Conservation (phyloP, 2,888 invertebrate genomes). For the Eilema caniola region DNA sequence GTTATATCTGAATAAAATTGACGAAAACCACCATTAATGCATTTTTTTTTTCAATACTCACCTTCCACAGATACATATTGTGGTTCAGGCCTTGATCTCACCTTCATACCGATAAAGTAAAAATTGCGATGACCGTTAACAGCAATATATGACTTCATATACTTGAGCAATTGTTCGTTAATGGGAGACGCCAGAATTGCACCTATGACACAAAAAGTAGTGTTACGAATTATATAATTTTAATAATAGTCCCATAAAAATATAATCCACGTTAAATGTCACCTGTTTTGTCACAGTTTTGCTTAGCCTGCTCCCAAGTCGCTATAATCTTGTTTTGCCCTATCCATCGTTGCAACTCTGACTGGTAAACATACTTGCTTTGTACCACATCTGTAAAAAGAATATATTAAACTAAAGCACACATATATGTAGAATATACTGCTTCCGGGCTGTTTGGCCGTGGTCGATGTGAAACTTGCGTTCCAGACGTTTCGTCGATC, state of each 20-base stretch:
- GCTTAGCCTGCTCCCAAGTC: slow-evolving; percentile 8
- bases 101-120: slow-evolving; percentile 10
- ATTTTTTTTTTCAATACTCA: not conserved
- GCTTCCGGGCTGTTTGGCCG: too few species aligned
- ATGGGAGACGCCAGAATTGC: not conserved
- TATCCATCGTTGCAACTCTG: not conserved
- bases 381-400: not conserved
- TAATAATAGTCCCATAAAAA: not conserved
- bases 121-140: not conserved
- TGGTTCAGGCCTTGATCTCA: not conserved
- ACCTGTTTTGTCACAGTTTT: not conserved
- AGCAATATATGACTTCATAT: slow-evolving; percentile 7
- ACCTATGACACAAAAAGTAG: slow-evolving; percentile 1
- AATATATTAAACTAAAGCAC: too few species aligned
- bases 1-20: too few species aligned
- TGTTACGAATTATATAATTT: not conserved
- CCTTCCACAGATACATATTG: slow-evolving; percentile 12
- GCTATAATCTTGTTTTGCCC: slow-evolving; percentile 8
- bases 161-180: not conserved
- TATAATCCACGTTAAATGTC: not conserved
- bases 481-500: too few species aligned
- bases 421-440: too few species aligned
- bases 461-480: too few species aligned
- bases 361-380: not conserved
- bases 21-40: too few species aligned